Base-by-base conservation (phyloP, 2,797 vertebrate genomes). In the Discoglossus pictus region DNA sequence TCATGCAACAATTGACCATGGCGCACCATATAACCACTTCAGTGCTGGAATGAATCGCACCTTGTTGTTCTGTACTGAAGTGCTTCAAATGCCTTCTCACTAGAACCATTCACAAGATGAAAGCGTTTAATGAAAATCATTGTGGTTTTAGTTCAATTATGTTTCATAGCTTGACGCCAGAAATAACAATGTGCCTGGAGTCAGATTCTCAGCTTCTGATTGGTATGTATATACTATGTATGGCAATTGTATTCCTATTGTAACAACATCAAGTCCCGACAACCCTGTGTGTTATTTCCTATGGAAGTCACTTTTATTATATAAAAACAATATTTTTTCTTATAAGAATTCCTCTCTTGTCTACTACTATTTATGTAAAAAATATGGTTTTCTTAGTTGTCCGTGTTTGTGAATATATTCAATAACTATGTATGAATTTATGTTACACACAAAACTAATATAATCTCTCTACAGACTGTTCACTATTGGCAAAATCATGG, bases 301-400 rank as follows among this genome's bases (percentile, higher is more conserved):
- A 71, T 71, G 68, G 68, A 71, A 71, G 68, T 71, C 68, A 71
- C 68, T 71, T 63, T 68, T 68, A 60, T 71, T 58, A 71, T 64
- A 56, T 40, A 66, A 62, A 48, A 69, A 64, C 43, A 50, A 59
- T 59, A 71, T 71, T 59, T 71, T 65, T 71, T 59, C 53, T 65
- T 65, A 64, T 55, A 71, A 52, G 24, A 71, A 63, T 42, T 23
- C 18, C 4, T 31, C 4, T 31, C 8, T 31, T 31, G 27, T 4
- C 27, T 31, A 9, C 27, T 31, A 4, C 8, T 4, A 4, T 31
- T 31, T 4, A 31, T 31, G 27, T 8, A 4, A 31, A 31, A 31
- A 31, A 31, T 31, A 9, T 31, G 4, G 27, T 31, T 31, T 31
- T 31, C 8, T n/a, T n/a, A n/a, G 8, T 31, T 31, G 27, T 31